phyloP scores from a whole-genome alignment of 2,797 vertebrate genomes.

The Syngnathus rostellatus region DNA sequence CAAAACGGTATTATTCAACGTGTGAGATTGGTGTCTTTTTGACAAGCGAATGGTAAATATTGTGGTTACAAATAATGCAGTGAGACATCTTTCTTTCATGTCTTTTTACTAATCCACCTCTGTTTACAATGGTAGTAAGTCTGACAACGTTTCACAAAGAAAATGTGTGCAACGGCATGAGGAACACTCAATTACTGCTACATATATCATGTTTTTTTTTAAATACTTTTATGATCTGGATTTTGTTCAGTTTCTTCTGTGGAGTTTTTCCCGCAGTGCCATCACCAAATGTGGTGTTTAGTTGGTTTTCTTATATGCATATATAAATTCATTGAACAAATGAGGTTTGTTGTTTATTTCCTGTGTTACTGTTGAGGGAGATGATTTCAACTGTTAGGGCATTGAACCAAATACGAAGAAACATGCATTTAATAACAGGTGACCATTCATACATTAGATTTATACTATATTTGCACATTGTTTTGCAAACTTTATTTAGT shows the following conservation, averaged over 20 bases:
- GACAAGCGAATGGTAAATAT: neutral
- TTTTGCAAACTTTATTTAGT: too few relatives aligned
- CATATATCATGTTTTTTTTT: too few relatives aligned
- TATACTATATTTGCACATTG: neutral
- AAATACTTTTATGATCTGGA: too few relatives aligned
- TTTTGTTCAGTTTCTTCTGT: too few relatives aligned
- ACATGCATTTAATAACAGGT: neutral
- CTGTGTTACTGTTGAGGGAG: neutral
- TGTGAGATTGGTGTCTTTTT: neutral
- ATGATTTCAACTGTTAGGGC: neutral
- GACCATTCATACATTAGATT: neutral
- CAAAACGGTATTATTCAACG: neutral
- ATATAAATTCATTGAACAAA: neutral
- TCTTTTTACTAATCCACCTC: neutral
- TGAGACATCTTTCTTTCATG: neutral
- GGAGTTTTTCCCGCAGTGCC: too few relatives aligned
- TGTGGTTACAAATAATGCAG: neutral
- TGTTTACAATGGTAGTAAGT: too few relatives aligned
- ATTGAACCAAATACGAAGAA: neutral
- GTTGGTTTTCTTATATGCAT: too few relatives aligned
- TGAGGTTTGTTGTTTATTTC: neutral
- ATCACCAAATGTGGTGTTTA: too few relatives aligned
- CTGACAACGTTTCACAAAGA: too few relatives aligned
- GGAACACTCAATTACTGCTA: too few relatives aligned
- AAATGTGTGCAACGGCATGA: too few relatives aligned